A percentile compares a stretch with the other conserved stretches of the same genome.
Evolutionary conservation across 64 coral and sea anemone genomes (phyloP).

Genomic region (Exaiptasia diaphana): DNA sequence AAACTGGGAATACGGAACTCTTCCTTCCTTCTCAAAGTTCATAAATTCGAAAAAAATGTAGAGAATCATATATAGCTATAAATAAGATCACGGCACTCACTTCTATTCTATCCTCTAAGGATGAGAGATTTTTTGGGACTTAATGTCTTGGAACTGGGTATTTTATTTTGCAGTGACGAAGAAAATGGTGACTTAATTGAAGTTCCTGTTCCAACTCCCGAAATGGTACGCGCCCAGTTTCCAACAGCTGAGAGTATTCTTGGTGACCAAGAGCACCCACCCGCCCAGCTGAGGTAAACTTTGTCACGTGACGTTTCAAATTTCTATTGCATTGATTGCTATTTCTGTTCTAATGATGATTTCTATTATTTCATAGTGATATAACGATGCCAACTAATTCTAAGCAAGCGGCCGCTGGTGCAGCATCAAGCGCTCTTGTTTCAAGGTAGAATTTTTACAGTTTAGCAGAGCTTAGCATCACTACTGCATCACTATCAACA

Average conservation of each 20-base stretch:
- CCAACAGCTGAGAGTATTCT: conserved; percentile 70
- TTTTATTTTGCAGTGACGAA: conserved; percentile 42
- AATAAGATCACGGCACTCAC: too few relatives aligned
- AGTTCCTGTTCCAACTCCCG: conserved; percentile 69
- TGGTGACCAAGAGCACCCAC: conserved; percentile 30
- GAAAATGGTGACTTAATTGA: conserved; percentile 48
- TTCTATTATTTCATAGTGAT: conserved; percentile 1
- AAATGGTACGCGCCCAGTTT: conserved; percentile 89
- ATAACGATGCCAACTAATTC: conserved; percentile 10
- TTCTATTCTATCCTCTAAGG: too few relatives aligned
- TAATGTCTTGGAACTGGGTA: too few relatives aligned
- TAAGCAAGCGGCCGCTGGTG: not conserved
- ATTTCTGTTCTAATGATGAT: not conserved
- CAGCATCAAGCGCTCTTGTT: not conserved
- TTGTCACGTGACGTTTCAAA: not conserved
- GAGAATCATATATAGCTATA: too few relatives aligned
- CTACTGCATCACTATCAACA: too few relatives aligned
- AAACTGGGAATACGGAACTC: too few relatives aligned
- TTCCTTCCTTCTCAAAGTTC: too few relatives aligned
- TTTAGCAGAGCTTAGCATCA: too few relatives aligned
- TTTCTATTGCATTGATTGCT: not conserved
- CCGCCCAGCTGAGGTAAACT: conserved; percentile 43
- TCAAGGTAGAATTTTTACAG: too few relatives aligned
- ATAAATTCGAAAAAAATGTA: too few relatives aligned
- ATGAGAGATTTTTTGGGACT: too few relatives aligned